These are phyloP conservation scores for Campylorhamphus procurvoides DNA, from an alignment of 2,113 vertebrate species.

Conservation along the genomic window DNA sequence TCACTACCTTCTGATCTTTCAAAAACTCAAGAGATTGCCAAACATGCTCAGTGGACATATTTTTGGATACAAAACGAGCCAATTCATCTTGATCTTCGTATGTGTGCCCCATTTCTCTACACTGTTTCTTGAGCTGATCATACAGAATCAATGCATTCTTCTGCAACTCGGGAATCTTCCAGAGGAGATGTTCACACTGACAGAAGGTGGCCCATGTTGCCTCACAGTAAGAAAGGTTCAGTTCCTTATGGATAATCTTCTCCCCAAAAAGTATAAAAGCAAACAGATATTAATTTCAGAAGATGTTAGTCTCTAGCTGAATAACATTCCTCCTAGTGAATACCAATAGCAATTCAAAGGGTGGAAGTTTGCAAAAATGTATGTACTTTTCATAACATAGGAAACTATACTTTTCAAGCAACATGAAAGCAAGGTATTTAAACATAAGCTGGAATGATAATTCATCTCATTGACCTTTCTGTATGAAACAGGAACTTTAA, in stretches of 20 bases:
- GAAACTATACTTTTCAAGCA: not conserved
- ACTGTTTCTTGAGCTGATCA: slow-evolving; percentile 69
- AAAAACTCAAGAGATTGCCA: slow-evolving; percentile 81
- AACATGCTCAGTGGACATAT: slow-evolving; percentile 41
- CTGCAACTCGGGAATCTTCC: slow-evolving; percentile 70
- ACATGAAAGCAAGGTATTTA: not conserved
- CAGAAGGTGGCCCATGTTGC: slow-evolving; percentile 70
- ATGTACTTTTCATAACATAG: not conserved
- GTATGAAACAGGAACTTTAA: not conserved
- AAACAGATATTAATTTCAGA: not conserved
- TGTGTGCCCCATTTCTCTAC: slow-evolving; percentile 77
- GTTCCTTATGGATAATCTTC: slow-evolving; percentile 76
- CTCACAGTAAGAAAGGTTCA: slow-evolving; percentile 77
- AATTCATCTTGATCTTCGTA: slow-evolving; percentile 67
- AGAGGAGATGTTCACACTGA: slow-evolving; percentile 69
- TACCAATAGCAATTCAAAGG: not conserved
- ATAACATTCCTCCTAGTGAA: not conserved
- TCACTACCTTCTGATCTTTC: slow-evolving; percentile 70
- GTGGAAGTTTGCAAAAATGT: not conserved
- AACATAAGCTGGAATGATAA: not conserved
- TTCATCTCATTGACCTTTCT: not conserved
- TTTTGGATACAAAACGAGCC: not conserved
- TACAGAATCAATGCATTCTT: slow-evolving; percentile 79
- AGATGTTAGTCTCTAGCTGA: not conserved
- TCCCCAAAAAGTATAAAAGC: slow-evolving; percentile 18